Conservation (phyloP, 2,888 invertebrate species). For the Phalera bucephala region DNA sequence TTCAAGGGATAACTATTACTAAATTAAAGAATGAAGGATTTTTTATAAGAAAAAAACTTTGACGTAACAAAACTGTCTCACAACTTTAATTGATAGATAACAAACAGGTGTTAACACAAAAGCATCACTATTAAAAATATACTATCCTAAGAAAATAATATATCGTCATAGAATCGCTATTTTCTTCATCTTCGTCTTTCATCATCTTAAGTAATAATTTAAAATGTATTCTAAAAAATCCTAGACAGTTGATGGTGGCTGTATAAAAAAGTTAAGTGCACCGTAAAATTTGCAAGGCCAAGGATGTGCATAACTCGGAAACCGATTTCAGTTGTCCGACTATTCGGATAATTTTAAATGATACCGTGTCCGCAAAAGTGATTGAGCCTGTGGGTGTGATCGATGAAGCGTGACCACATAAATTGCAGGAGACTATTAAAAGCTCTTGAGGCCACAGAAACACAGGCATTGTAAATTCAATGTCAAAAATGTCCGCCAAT, state of each 20-base stretch:
- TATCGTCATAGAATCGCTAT: neutral
- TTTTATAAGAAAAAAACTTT: neutral
- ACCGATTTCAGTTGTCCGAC: conserved; percentile 28
- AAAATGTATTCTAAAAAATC: no score
- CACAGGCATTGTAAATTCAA: conserved; percentile 52
- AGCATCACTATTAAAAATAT: conserved; percentile 51
- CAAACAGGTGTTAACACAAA: conserved; percentile 73
- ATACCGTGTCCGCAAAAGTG: conserved; percentile 44
- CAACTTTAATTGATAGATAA: conserved; percentile 62
- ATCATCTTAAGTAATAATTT: no score
- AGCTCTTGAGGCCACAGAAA: conserved; percentile 57
- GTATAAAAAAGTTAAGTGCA: conserved; percentile 5
- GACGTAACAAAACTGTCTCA: neutral
- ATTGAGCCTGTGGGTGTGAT: conserved; percentile 64
- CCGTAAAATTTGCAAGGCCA: conserved; percentile 19
- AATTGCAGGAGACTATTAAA: conserved; percentile 61
- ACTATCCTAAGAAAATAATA: conserved; percentile 65
- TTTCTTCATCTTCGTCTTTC: no score
- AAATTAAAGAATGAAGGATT: no score
- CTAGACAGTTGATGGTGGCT: no score
- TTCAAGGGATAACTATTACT: no score
- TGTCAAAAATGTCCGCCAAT: conserved; percentile 43
- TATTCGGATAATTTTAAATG: conserved; percentile 43
- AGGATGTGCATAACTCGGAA: conserved; percentile 14
- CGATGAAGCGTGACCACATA: conserved; percentile 64